Conservation (phyloP, 2,797 vertebrate genomes). For the Smutsia temminckii region DNA sequence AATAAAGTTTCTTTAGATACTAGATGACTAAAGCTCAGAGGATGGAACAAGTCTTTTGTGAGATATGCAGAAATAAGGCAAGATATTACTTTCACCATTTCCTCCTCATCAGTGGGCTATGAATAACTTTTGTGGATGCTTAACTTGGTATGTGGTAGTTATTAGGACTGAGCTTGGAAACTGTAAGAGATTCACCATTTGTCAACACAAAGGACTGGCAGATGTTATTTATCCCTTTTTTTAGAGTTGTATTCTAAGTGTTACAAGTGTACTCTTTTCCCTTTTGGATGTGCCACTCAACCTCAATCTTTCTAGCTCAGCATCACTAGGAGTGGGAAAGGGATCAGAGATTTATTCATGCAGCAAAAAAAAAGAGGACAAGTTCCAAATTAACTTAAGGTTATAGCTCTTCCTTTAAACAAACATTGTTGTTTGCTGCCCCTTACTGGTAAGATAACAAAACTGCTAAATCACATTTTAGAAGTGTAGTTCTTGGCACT, state of each 20-base stretch:
- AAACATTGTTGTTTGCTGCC: slow-evolving; percentile 78
- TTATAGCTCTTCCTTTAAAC: background rate
- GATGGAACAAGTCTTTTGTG: background rate
- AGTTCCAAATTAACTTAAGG: background rate
- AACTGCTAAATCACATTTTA: slow-evolving; percentile 63
- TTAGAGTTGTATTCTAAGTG: background rate
- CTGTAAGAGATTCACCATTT: background rate
- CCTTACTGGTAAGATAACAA: slow-evolving; percentile 74
- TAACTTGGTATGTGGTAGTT: background rate
- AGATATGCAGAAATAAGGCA: background rate
- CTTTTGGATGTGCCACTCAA: background rate
- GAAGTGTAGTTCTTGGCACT: background rate
- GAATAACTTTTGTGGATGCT: background rate
- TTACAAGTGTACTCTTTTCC: background rate
- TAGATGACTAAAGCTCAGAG: background rate
- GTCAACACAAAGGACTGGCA: background rate
- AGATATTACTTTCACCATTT: background rate
- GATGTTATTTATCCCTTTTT: background rate
- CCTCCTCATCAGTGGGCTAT: background rate
- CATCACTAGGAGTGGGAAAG: background rate
- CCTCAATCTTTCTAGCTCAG: background rate
- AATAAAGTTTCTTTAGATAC: background rate
- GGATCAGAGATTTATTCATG: background rate
- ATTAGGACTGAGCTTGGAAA: background rate
- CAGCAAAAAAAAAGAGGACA: background rate